These are phyloP conservation scores for Apoderus coryli DNA, from an alignment of 2,888 invertebrate genomes.

Conservation along the genomic window DNA sequence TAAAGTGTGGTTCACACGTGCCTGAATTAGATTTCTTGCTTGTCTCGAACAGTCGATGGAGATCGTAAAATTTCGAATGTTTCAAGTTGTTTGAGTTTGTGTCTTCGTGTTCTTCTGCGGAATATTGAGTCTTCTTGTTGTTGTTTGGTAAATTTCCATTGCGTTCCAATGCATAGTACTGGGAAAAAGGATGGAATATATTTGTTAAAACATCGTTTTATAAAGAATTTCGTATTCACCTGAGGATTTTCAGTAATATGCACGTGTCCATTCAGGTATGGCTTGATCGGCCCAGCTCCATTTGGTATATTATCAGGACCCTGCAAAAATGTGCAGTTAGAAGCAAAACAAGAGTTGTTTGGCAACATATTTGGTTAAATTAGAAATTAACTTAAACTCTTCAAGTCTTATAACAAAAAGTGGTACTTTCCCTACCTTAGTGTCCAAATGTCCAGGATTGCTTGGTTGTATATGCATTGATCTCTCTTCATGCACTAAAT, in stretches of 20 bases:
- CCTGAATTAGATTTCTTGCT: constrained; percentile 17
- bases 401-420: no score
- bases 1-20: neutral
- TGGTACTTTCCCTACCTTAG: no score
- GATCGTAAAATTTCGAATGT: constrained; percentile 23
- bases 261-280: constrained; percentile 42
- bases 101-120: constrained; percentile 21
- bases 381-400: no score
- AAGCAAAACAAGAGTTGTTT: no score
- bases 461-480: constrained; percentile 21
- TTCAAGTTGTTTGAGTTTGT: constrained; percentile 27
- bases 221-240: no score
- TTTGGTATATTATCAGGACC: constrained; percentile 35
- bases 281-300: constrained; percentile 35
- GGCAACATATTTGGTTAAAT: no score
- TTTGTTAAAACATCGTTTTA: no score
- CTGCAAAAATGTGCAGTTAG: constrained; percentile 22
- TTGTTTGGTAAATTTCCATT: constrained; percentile 18
- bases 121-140: constrained; percentile 16
- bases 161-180: constrained; percentile 23
- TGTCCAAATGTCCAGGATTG: constrained; percentile 34
- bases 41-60: constrained; percentile 21
- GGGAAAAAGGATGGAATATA: constrained; percentile 16
- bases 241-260: constrained; percentile 56
- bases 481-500: constrained; percentile 26